Conservation (phyloP, 2,888 invertebrate genomes). For the Dorcus hopei region DNA sequence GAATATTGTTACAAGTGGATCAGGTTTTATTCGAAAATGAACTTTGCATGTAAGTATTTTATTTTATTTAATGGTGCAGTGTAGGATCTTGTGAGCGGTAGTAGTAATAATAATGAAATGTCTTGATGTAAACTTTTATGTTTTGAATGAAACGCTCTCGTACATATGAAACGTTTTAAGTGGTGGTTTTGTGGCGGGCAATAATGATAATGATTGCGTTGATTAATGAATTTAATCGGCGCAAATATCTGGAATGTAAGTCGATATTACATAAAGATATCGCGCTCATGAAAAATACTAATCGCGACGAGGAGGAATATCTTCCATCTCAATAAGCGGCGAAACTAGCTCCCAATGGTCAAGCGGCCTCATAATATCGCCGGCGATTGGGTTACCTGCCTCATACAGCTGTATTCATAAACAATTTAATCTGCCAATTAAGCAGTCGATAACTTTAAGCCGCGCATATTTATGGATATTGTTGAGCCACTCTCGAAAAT, state of each 20-base stretch:
- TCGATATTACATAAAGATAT: slow-evolving; percentile 1
- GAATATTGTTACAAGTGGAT: no score
- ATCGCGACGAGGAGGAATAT: neutral
- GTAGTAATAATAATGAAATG: no score
- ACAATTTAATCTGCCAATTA: slow-evolving; percentile 43
- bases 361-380: slow-evolving; percentile 2
- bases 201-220: no score
- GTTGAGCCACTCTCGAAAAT: slow-evolving; percentile 29
- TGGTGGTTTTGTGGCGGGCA: no score
- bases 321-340: neutral
- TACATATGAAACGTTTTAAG: no score
- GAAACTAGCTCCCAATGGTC: slow-evolving; percentile 22
- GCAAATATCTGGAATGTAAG: neutral
- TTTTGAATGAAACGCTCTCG: no score
- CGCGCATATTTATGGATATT: slow-evolving; percentile 38
- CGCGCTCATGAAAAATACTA: neutral
- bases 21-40: no score
- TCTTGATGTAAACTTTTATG: no score
- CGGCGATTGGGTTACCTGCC: slow-evolving; percentile 36
- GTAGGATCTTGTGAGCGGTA: no score
- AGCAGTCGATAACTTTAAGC: slow-evolving; percentile 39
- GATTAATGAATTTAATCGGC: no score
- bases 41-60: no score
- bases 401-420: slow-evolving; percentile 39
- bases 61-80: no score